Percentiles rank a stretch among this genome's conserved stretches.
These are phyloP conservation scores for Nothoprocta perdicaria DNA, from an alignment of 2,113 vertebrate species.

Conservation along the genomic window DNA sequence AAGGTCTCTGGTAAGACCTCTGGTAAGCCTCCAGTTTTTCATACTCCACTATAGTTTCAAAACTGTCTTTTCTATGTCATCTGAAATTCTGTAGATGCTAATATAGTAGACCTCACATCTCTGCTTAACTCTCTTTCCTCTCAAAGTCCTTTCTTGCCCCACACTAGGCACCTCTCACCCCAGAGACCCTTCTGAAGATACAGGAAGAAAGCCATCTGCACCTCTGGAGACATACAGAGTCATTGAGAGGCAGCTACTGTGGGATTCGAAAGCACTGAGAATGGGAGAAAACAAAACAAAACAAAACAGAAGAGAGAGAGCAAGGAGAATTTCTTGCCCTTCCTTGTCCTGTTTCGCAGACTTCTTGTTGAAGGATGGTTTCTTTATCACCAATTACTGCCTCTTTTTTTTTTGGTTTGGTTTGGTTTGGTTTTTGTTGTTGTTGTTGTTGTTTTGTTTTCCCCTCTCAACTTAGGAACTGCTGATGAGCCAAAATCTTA, in stretches of 20 bases:
- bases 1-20: background rate
- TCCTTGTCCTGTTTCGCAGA: background rate
- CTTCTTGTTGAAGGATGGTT: background rate
- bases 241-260: background rate
- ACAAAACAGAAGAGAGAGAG: background rate
- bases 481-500: slow-evolving; percentile 45
- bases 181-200: background rate
- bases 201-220: background rate
- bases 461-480: background rate
- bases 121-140: background rate
- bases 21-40: background rate
- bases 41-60: background rate
- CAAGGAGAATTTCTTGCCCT: background rate
- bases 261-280: background rate
- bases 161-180: rapidly evolving
- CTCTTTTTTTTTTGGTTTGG: slow-evolving; percentile 3
- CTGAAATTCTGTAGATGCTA: background rate
- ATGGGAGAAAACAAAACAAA: background rate
- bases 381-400: background rate
- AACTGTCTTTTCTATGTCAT: background rate
- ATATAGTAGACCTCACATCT: background rate
- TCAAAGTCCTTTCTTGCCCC: background rate
- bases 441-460: background rate
- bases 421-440: no score
- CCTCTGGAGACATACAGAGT: background rate